Evolutionary conservation across 1,140 invertebrate genomes (phyloP), one percentile per base, ranked within the genome.

Genomic region (Anastatus disparis): DNA sequence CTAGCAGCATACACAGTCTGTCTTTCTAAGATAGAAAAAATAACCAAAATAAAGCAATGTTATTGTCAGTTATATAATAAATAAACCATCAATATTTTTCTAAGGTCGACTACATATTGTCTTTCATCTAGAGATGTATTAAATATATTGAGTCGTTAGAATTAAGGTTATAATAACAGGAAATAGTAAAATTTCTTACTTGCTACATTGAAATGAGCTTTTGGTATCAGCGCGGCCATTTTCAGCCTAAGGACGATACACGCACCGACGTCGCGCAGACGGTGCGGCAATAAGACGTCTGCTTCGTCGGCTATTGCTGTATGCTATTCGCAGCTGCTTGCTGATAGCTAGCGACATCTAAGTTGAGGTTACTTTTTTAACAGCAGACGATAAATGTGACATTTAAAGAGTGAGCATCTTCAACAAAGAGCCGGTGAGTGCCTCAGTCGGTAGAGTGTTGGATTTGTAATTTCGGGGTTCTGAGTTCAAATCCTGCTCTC

Each of bases 201-300:
- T 46, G 72, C 52, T 31, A 50, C 40, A 35, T 42, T 72, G 35
- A 75, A 6, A 31, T 13, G 61, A 10, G 38, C 67, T 52, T 71
- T 79, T 9, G 61, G 65, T 53, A 77, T 62, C 52, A 77, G 56
- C n/a, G 76, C 74, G 55, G 79, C 78, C 79, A 80, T 79, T 29
- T 70, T 66, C 42, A 13, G 50, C 35, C 24, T 58, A 22, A n/a
- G 48, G 24, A 15, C 22, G 20, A 40, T 27, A 42, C 22, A 20
- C 13, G 61, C 61, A 52, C 61, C 46, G 61, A 35, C 55, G 55
- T 12, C 13, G 61, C 61, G 35, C 61, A 27, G 61, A 35, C 55
- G 55, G 31, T 10, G 31, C 4, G 31, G 4, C 4, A 35, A n/a
- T 8, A 22, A 53, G 31, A 50, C 62, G 48, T 64, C 62, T 64